Evolutionary conservation across 2,113 vertebrate genomes (phyloP).

Genomic region (Bombycilla garrulus): DNA sequence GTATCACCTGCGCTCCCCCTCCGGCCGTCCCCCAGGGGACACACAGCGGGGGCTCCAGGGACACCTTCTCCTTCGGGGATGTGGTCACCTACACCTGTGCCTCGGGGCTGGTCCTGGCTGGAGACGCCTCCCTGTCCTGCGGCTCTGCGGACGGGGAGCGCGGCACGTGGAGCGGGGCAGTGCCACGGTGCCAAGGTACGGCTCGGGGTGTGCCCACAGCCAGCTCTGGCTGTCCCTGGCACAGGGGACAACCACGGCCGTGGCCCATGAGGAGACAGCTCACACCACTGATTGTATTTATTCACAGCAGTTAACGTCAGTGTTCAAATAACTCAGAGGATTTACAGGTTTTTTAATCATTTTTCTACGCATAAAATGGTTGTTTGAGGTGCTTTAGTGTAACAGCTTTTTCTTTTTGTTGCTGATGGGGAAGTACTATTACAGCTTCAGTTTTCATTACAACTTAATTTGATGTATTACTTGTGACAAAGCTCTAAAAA

Average conservation of each 20-base stretch:
- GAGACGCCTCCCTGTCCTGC: constrained; percentile 40
- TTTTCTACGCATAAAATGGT: rapidly evolving
- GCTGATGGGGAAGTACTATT: background rate
- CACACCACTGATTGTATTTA: background rate
- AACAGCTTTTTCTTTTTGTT: background rate
- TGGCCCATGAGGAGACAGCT: rapidly evolving
- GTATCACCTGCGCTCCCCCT: constrained; percentile 11
- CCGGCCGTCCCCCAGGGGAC: background rate
- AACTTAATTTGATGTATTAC: background rate
- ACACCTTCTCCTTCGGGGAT: constrained; percentile 11
- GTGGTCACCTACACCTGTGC: constrained; percentile 54
- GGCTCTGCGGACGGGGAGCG: background rate
- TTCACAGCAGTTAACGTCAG: too few relatives aligned
- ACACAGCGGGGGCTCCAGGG: background rate
- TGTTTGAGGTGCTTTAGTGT: rapidly evolving
- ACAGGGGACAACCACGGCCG: background rate
- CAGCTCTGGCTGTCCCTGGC: background rate
- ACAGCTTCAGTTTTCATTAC: background rate
- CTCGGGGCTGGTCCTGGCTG: background rate
- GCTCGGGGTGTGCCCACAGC: rapidly evolving
- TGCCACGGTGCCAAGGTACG: constrained; percentile 17
- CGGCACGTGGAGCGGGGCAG: constrained; percentile 40
- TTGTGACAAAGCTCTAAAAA: background rate
- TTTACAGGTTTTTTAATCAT: rapidly evolving
- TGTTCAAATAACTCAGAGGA: background rate